Evolutionary conservation across 2,797 vertebrate species (phyloP), one percentile per base, ranked within the genome.

Genomic region (Myotis vivesi): DNA sequence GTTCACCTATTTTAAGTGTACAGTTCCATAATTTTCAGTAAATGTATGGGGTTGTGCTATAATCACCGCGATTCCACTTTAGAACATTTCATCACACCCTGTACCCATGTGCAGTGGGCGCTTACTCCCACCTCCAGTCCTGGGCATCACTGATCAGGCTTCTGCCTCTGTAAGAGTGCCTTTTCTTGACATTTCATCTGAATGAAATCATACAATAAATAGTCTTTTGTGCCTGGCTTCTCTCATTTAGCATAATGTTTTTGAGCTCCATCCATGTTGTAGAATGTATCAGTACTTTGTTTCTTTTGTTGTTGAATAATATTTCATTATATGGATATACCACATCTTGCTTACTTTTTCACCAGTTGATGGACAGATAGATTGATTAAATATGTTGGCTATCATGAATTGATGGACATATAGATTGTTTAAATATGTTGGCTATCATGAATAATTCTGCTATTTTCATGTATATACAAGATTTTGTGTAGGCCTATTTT

Each of bases 141-240:
- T 23, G 36, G n/a, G 36, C 12, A 17, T 85, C n/a, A 19, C 62
- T 66, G n/a, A 38, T 66, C 76, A 94, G 62, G 82, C 82, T 79
- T 55, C 33, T 41, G 5, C 73, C 25, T 68, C 46, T n/a, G 25
- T 62, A 25, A 82, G 49, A 38, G 59, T 75, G 23, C 13, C 51
- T 93, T 79, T 93, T 80, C 55, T 92, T 46, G n/a, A 36, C 41
- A 55, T 83, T 85, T 92, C 28, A 36, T 64, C 53, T 76, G 46
- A 87, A 17, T 80, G 22, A 13, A 93, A 64, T 66, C 38, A 55
- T 53, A 79, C 10, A 12, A 10, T 77, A 30, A 6, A 5, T n/a
- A 84, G 20, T 76, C 30, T 76, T 91, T 36, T 28, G 7, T 19
- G 0, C 53, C 68, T 57, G 25, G 6, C 13, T 69, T 69, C 30